Evolutionary conservation across 2,113 vertebrate genomes (phyloP).

Genomic region (Eleginops maclovinus): DNA sequence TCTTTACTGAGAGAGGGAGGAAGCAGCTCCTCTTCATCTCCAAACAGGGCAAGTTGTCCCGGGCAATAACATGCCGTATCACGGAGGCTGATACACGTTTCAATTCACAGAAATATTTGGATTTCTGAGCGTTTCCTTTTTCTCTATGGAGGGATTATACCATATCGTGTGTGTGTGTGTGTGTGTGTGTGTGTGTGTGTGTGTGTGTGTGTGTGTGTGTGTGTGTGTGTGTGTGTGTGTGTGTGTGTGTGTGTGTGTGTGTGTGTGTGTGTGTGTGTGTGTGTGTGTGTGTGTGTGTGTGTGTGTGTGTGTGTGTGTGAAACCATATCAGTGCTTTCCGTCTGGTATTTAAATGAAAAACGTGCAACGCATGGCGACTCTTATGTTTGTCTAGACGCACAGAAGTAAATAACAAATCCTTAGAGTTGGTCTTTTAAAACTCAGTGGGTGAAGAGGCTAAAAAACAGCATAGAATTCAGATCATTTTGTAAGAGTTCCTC

Average conservation of each 20-base stretch:
- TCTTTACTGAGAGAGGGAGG: constrained; percentile 58
- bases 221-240: constrained; percentile 35
- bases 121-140: constrained; percentile 45
- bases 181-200: constrained; percentile 15
- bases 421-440: neutral
- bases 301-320: constrained; percentile 21
- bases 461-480: neutral
- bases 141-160: constrained; percentile 47
- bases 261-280: constrained; percentile 28
- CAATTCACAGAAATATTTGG: constrained; percentile 81
- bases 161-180: constrained; percentile 46
- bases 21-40: constrained; percentile 59
- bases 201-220: constrained; percentile 14
- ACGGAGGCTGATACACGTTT: constrained; percentile 71
- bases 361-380: neutral
- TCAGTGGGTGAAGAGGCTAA: neutral
- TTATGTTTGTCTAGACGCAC: neutral
- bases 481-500: too few relatives aligned
- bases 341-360: neutral
- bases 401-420: too few relatives aligned
- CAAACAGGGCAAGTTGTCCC: constrained; percentile 71
- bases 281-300: constrained; percentile 17
- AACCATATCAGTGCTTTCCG: constrained; percentile 5
- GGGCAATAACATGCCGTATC: constrained; percentile 71
- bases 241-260: constrained; percentile 8